phyloP scores from a whole-genome alignment of 2,888 invertebrate genomes.

The Drosophila infuscata region DNA sequence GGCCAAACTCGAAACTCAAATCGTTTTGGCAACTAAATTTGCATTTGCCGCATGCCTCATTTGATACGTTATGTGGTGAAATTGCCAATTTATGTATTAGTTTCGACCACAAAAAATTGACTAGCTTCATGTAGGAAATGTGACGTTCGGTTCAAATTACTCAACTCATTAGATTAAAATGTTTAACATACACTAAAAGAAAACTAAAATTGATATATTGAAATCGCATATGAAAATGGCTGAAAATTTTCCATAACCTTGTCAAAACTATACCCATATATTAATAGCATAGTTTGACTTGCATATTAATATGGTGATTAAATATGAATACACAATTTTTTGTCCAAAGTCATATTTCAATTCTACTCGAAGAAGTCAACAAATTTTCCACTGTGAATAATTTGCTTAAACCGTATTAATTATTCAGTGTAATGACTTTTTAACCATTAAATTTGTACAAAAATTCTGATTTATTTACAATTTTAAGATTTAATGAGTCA shows the following conservation, averaged over 20 bases:
- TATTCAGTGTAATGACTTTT: background rate
- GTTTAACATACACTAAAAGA: constrained; percentile 21
- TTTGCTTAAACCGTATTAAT: background rate
- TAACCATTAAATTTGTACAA: background rate
- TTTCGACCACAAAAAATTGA: constrained; percentile 37
- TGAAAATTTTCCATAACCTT: background rate
- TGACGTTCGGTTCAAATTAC: constrained; percentile 43
- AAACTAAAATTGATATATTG: background rate
- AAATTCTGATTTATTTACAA: background rate
- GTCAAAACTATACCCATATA: background rate
- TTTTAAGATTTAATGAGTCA: background rate
- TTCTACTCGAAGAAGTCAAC: background rate
- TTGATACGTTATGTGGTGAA: constrained; percentile 51
- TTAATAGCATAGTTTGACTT: background rate
- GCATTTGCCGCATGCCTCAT: constrained; percentile 52
- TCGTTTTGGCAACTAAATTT: constrained; percentile 67
- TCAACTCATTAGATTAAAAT: constrained; percentile 47
- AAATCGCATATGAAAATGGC: background rate
- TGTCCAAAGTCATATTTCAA: background rate
- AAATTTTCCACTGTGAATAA: background rate
- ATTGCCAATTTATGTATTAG: constrained; percentile 46
- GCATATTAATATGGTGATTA: background rate
- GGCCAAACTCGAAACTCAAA: constrained; percentile 65
- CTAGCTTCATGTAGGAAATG: constrained; percentile 40
- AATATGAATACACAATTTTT: background rate